phyloP scores from a whole-genome alignment of 2,888 invertebrate genomes.

The Stramonita haemastoma region DNA sequence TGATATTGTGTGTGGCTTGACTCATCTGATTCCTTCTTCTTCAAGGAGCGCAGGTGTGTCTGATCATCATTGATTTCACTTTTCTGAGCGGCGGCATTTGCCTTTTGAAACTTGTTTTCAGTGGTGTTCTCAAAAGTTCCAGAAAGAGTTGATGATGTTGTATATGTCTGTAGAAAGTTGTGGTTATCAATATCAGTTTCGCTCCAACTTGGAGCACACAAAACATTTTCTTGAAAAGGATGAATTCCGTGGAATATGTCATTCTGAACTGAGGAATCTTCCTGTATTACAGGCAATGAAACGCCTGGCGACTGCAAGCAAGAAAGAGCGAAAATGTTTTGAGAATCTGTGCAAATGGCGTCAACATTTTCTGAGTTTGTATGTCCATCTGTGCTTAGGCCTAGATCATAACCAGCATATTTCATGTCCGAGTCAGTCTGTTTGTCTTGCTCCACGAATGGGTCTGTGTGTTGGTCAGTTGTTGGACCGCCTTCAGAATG shows the following conservation, averaged over 20 bases:
- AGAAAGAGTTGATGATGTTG: neutral
- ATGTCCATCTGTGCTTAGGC: neutral
- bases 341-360: neutral
- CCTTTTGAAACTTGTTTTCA: neutral
- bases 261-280: neutral
- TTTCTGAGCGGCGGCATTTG: neutral
- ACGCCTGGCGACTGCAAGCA: neutral
- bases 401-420: neutral
- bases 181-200: neutral
- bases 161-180: neutral
- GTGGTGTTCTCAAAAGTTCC: neutral
- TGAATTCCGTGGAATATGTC: neutral
- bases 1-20: neutral
- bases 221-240: neutral
- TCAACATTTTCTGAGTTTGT: neutral
- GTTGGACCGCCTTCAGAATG: neutral
- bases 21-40: neutral
- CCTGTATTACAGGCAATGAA: neutral
- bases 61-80: neutral
- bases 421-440: neutral
- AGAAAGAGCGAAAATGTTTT: neutral
- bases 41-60: neutral
- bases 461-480: neutral
- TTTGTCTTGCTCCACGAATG: neutral
- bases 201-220: neutral